Base-by-base conservation (phyloP, 2,113 vertebrate genomes). In the Pelmatolapia mariae region DNA sequence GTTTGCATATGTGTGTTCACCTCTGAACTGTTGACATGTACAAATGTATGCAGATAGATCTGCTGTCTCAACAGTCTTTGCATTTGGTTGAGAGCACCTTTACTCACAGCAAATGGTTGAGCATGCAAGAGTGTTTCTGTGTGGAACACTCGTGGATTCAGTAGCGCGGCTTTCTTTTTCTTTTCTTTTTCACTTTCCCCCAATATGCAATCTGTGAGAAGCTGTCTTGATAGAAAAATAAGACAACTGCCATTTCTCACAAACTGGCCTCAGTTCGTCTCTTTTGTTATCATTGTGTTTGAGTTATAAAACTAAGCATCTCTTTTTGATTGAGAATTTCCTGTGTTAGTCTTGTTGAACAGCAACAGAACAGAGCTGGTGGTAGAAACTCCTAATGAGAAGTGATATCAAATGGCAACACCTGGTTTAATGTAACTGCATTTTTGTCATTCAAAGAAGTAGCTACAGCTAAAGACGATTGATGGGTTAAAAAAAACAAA, bases 171-270 rank as follows among this genome's bases (percentile, higher is more conserved):
- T 96, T 96, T 76, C 78, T 79, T n/a, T 53, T 10, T 53, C 10
- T 33, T 7, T 24, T 80, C 45, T 80, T 87, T 83, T 81, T 61
- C 50, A 53, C 3, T 31, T 36, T 7, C 18, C 13, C 15, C 66
- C 66, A 56, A 92, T 95, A 96, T 96, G 94, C 94, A 95, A 94
- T 93, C 80, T 89, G 87, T 93, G 85, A 81, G 50, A 47, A 40
- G 88, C 86, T 88, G 81, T 91, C 89, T 84, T 82, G 71, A 91
- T 63, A 8, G 53, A 24, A 29, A 26, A 56, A 78, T 8, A 16
- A 38, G 81, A 81, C 54, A 11, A 61, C 18, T 12, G n/a, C 11
- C 47, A 6, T 57, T 76, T 80, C 57, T 89, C 61, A 66, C 83
- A 47, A 19, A 22, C 29, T 76, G 6, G 56, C 40, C 38, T 61